phyloP scores from a whole-genome alignment of 2,113 vertebrate genomes.

The Rhea americana region DNA sequence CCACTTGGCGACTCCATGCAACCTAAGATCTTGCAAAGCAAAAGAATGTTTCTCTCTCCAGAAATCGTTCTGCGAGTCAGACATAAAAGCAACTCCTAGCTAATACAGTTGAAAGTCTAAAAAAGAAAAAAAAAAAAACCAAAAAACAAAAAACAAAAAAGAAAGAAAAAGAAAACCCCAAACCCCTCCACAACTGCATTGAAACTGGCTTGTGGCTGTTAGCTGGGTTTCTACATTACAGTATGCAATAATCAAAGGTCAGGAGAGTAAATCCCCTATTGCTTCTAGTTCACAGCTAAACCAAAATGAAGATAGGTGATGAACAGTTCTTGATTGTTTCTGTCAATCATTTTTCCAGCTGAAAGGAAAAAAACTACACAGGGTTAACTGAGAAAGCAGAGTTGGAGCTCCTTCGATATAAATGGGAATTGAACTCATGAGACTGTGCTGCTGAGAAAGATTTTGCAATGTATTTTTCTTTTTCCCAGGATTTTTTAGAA shows the following conservation, averaged over 20 bases:
- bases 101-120: neutral
- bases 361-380: constrained; percentile 60
- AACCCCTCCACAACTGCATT: neutral
- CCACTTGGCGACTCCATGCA: neutral
- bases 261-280: constrained; percentile 38
- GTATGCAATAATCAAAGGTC: constrained; percentile 51
- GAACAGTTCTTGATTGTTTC: constrained; percentile 65
- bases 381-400: constrained; percentile 54
- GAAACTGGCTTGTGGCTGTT: neutral
- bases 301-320: constrained; percentile 22
- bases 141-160: neutral
- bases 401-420: constrained; percentile 17
- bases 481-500: neutral
- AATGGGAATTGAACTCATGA: constrained; percentile 22
- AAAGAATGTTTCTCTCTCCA: neutral
- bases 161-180: neutral
- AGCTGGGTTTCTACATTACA: neutral
- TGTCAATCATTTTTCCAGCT: constrained; percentile 61
- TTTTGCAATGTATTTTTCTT: constrained; percentile 1
- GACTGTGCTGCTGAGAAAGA: constrained; percentile 2
- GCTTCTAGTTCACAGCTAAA: constrained; percentile 51
- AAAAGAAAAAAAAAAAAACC: neutral
- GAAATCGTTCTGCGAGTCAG: neutral
- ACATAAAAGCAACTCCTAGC: neutral
- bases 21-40: neutral